A percentile compares a stretch with the other conserved stretches of the same genome.
phyloP scores from a whole-genome alignment of 2,113 vertebrate genomes.

The Amphiprion percula region DNA sequence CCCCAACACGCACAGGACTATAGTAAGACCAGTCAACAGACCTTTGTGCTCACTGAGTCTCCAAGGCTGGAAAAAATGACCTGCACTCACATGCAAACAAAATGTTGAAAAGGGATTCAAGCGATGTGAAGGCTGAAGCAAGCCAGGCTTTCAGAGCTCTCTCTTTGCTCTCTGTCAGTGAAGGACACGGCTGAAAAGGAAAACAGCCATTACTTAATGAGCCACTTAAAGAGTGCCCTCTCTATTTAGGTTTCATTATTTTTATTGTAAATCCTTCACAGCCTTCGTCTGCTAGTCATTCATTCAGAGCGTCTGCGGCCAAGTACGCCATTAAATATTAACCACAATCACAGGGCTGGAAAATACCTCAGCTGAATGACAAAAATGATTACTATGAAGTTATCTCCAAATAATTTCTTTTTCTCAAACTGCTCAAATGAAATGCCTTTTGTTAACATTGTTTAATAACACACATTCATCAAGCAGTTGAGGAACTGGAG shows the following conservation, averaged over 20 bases:
- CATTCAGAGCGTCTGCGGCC: slow-evolving; percentile 42
- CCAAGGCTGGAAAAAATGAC: slow-evolving; percentile 61
- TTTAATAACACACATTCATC: slow-evolving; percentile 62
- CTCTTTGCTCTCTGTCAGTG: slow-evolving; percentile 54
- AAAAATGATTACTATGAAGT: slow-evolving; percentile 44
- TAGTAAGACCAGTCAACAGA: slow-evolving; percentile 34
- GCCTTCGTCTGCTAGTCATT: slow-evolving; percentile 50
- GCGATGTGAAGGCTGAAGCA: slow-evolving; percentile 60
- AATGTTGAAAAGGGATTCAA: slow-evolving; percentile 66
- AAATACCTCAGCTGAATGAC: slow-evolving; percentile 61
- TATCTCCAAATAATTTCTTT: slow-evolving; percentile 37
- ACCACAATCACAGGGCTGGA: slow-evolving; percentile 58
- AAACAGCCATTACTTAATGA: slow-evolving; percentile 81
- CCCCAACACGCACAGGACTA: not conserved
- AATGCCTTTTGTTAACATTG: slow-evolving; percentile 63
- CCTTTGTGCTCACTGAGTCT: slow-evolving; percentile 36
- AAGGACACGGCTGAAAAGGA: slow-evolving; percentile 71
- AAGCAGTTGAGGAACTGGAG: slow-evolving; percentile 30
- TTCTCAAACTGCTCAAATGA: slow-evolving; percentile 40
- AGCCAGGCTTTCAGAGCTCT: slow-evolving; percentile 63
- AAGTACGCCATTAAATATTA: slow-evolving; percentile 50
- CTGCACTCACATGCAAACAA: slow-evolving; percentile 55
- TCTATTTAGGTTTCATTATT: slow-evolving; percentile 80
- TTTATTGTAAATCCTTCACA: slow-evolving; percentile 77
- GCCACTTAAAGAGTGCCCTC: slow-evolving; percentile 74